Evolutionary conservation across 2,888 invertebrate genomes (phyloP).

Genomic region (Orthosia gothica): DNA sequence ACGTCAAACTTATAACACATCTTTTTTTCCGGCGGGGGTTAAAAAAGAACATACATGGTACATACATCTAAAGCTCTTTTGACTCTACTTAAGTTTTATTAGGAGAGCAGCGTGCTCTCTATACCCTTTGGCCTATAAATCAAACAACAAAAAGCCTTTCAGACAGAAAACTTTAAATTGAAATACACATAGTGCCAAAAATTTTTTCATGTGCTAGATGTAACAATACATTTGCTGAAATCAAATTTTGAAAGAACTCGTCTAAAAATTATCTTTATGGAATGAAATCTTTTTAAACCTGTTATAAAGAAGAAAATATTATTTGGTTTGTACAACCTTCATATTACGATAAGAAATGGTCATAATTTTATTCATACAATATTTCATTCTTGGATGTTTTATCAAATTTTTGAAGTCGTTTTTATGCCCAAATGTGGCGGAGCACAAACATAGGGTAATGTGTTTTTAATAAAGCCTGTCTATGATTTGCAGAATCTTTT

Average conservation of each 20-base stretch:
- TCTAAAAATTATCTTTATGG: neutral
- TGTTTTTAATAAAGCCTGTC: neutral
- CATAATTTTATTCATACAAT: too few relatives aligned
- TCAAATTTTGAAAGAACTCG: slow-evolving; percentile 8
- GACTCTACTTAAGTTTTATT: neutral
- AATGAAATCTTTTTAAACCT: slow-evolving; percentile 7
- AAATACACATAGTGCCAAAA: neutral
- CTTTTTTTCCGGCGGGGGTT: too few relatives aligned
- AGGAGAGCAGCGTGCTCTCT: neutral
- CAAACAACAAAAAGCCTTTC: slow-evolving; percentile 4
- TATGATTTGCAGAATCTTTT: neutral
- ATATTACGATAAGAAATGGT: neutral
- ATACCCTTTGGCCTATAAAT: neutral
- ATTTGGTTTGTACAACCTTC: neutral
- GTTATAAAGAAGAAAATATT: neutral
- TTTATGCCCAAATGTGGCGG: neutral
- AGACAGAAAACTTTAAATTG: neutral
- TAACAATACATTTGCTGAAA: slow-evolving; percentile 19
- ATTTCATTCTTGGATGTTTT: neutral
- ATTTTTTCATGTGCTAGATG: slow-evolving; percentile 2
- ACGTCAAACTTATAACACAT: too few relatives aligned
- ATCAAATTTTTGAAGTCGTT: neutral
- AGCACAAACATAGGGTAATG: neutral
- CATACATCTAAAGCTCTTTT: neutral
- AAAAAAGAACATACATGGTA: too few relatives aligned